Conservation (phyloP, 2,888 invertebrate species). For the Platypus cylindrus region DNA sequence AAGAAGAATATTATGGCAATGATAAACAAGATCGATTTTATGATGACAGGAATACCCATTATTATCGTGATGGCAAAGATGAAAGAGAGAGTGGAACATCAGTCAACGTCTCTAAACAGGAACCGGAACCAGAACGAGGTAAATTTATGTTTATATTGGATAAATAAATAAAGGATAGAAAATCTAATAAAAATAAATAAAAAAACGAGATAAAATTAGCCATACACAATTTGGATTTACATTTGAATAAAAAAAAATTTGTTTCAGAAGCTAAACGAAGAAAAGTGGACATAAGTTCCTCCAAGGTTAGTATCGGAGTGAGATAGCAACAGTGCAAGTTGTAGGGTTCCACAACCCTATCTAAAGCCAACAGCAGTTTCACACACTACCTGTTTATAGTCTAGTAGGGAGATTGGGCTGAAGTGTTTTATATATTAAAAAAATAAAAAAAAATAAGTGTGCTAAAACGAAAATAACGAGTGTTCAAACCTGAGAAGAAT, state of each 20-base stretch:
- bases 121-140: slow-evolving; percentile 52
- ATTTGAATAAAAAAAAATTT: slow-evolving; percentile 8
- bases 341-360: slow-evolving; percentile 27
- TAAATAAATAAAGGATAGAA: too few relatives aligned
- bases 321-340: slow-evolving; percentile 36
- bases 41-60: slow-evolving; percentile 30
- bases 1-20: slow-evolving; percentile 23
- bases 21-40: slow-evolving; percentile 40
- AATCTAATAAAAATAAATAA: too few relatives aligned
- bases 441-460: slow-evolving; percentile 8
- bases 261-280: slow-evolving; percentile 66
- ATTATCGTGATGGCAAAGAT: slow-evolving; percentile 33
- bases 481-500: too few relatives aligned
- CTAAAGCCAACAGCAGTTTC: slow-evolving; percentile 3
- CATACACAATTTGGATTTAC: slow-evolving; percentile 2
- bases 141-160: too few relatives aligned
- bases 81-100: slow-evolving; percentile 44
- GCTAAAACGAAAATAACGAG: too few relatives aligned
- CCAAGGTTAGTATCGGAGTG: slow-evolving; percentile 73
- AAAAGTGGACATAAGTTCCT: slow-evolving; percentile 65
- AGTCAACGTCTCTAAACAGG: slow-evolving; percentile 38
- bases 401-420: slow-evolving; percentile 48
- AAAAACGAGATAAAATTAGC: too few relatives aligned
- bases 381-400: slow-evolving; percentile 1
- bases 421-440: slow-evolving; percentile 22